A percentile compares a stretch with the other conserved stretches of the same genome.
Conservation (phyloP, 2,113 vertebrate species). For the Pachyramphus minor region DNA sequence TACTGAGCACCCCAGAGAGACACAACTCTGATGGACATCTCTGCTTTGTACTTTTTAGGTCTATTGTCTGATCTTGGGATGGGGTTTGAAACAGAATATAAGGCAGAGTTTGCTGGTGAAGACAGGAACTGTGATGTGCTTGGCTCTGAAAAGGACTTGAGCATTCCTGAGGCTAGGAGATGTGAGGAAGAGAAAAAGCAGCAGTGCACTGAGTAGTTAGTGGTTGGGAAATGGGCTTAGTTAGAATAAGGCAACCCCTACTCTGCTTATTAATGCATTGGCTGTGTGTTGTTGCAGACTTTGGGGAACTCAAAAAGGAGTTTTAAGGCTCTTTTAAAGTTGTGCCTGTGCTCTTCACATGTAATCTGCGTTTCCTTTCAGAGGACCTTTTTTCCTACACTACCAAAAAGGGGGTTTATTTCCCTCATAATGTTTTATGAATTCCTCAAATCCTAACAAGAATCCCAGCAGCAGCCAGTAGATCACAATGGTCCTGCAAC, state of each 20-base stretch:
- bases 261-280: neutral
- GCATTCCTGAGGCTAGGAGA: neutral
- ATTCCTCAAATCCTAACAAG: neutral
- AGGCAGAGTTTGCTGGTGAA: fast-evolving
- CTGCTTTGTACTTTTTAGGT: neutral
- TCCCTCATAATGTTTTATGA: neutral
- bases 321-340: neutral
- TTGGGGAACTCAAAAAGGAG: neutral
- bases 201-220: neutral
- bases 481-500: neutral
- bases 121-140: neutral
- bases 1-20: neutral
- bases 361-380: neutral
- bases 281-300: neutral
- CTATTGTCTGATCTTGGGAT: neutral
- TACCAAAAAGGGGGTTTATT: neutral
- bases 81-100: neutral
- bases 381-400: neutral
- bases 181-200: neutral
- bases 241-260: neutral
- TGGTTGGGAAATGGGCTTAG: neutral
- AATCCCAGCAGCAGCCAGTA: neutral
- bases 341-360: neutral
- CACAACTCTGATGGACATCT: neutral
- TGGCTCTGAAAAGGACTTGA: neutral